phyloP scores from a whole-genome alignment of 2,113 vertebrate species.

The Symphodus melops region DNA sequence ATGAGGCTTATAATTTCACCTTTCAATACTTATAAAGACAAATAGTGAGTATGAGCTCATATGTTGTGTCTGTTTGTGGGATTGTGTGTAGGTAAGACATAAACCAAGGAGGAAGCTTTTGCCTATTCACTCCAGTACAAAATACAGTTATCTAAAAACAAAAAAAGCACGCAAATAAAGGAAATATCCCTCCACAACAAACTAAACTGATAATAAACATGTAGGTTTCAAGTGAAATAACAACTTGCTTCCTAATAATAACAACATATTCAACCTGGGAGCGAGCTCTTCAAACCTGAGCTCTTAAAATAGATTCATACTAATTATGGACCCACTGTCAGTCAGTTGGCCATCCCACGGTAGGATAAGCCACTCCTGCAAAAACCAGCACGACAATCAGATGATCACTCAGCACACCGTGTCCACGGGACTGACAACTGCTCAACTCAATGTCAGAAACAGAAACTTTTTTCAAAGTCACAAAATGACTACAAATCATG shows the following conservation, averaged over 20 bases:
- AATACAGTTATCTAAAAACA: not conserved
- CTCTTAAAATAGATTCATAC: not conserved
- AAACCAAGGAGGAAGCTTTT: slow-evolving; percentile 67
- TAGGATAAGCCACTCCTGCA: slow-evolving; percentile 51
- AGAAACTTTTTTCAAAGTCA: slow-evolving; percentile 71
- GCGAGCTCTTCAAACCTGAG: too few species aligned
- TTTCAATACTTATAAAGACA: not conserved
- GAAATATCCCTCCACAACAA: not conserved
- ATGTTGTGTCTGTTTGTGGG: not conserved
- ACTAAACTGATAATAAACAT: not conserved
- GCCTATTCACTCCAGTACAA: slow-evolving; percentile 57
- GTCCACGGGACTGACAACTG: slow-evolving; percentile 30
- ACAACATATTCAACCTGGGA: not conserved
- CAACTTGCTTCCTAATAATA: not conserved
- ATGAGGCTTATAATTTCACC: not conserved
- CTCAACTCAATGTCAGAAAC: slow-evolving; percentile 47
- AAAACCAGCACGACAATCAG: slow-evolving; percentile 39
- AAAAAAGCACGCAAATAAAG: not conserved
- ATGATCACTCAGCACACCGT: slow-evolving; percentile 42
- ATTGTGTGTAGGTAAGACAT: slow-evolving; percentile 16
- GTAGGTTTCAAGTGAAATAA: not conserved
- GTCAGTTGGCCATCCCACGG: slow-evolving; percentile 37
- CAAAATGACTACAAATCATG: slow-evolving; percentile 13
- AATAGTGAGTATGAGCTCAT: not conserved
- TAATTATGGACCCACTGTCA: slow-evolving; percentile 22